These are phyloP conservation scores for Orthosia gothica DNA, from an alignment of 2,888 invertebrate species.

Conservation along the genomic window DNA sequence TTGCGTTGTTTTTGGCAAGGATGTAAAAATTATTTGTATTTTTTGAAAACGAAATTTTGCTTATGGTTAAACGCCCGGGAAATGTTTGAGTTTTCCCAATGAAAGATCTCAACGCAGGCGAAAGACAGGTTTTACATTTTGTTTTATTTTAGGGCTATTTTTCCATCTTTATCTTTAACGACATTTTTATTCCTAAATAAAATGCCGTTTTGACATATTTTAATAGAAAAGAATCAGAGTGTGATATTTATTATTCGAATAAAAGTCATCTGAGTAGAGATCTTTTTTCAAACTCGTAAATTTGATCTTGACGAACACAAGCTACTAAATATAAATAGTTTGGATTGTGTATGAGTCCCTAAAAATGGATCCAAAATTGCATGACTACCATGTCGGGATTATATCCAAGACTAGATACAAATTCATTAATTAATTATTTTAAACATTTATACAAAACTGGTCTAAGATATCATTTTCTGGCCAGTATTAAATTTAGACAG, in stretches of 20 bases:
- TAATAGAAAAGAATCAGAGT: no score
- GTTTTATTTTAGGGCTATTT: neutral
- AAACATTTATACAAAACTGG: slow-evolving; percentile 5
- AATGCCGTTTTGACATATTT: no score
- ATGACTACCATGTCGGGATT: neutral
- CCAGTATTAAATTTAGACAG: slow-evolving; percentile 14
- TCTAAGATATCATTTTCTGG: neutral
- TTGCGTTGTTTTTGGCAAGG: neutral
- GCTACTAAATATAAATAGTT: neutral
- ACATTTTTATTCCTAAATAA: no score
- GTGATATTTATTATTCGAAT: no score
- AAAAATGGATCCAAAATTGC: neutral
- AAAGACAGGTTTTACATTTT: neutral
- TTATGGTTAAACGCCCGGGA: neutral
- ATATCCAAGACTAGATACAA: neutral
- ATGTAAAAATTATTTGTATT: neutral
- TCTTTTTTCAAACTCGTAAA: neutral
- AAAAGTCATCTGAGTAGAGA: no score
- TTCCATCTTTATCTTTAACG: no score
- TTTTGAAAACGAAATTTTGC: neutral
- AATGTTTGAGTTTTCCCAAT: slow-evolving; percentile 28
- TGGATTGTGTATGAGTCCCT: neutral
- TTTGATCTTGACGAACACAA: neutral
- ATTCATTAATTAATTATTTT: neutral
- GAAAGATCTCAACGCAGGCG: slow-evolving; percentile 65